Conservation (phyloP, 1,140 invertebrate species). For the Anoplophora glabripennis region DNA sequence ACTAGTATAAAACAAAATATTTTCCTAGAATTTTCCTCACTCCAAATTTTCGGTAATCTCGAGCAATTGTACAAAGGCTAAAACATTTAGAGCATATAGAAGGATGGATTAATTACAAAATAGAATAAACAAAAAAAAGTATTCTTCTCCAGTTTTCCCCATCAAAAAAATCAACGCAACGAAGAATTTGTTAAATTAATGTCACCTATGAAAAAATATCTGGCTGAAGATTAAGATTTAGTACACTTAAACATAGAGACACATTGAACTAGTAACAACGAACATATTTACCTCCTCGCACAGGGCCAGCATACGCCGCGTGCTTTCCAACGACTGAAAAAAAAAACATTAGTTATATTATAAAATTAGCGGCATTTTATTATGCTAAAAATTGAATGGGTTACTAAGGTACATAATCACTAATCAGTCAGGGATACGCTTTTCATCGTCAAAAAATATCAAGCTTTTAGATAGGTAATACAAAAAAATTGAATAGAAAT, state of each 20-base stretch:
- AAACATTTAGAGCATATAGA: constrained; percentile 29
- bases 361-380: too few species aligned
- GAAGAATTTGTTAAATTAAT: constrained; percentile 6
- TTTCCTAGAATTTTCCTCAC: too few species aligned
- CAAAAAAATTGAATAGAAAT: too few species aligned
- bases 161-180: constrained; percentile 16
- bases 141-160: constrained; percentile 16
- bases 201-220: constrained; percentile 9
- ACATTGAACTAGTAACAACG: background rate
- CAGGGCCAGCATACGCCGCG: constrained; percentile 90
- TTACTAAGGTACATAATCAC: too few species aligned
- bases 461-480: too few species aligned
- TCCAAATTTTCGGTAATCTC: background rate
- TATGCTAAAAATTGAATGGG: too few species aligned
- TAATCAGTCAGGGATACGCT: too few species aligned
- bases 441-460: too few species aligned
- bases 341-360: constrained; percentile 12
- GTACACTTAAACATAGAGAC: constrained; percentile 8
- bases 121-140: constrained; percentile 20
- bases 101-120: constrained; percentile 20
- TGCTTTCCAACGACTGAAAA: constrained; percentile 95
- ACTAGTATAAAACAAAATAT: too few species aligned
- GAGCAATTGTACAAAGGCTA: constrained; percentile 19
- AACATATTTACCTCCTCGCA: constrained; percentile 91
- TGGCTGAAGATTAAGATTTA: constrained; percentile 12